Conservation (phyloP, 2,888 invertebrate species). For the Morpho helenor region DNA sequence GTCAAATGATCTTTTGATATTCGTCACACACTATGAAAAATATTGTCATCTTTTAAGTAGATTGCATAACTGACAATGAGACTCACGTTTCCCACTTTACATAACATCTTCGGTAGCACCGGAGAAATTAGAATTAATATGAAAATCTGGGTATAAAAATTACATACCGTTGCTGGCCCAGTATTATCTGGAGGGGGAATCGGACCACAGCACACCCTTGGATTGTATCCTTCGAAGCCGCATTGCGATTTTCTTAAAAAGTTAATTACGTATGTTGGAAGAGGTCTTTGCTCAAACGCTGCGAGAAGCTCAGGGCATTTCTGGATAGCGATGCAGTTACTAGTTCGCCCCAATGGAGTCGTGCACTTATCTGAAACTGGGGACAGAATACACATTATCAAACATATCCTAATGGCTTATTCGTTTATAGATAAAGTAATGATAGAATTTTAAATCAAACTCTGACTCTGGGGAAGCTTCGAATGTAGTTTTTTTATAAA, state of each 20-base stretch:
- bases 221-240: slow-evolving; percentile 67
- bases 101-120: no score
- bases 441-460: no score
- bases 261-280: slow-evolving; percentile 48
- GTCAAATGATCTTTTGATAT: no score
- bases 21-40: no score
- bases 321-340: slow-evolving; percentile 70
- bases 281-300: slow-evolving; percentile 58
- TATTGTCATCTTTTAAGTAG: no score
- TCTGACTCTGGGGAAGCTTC: no score
- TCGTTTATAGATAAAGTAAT: no score
- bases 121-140: no score
- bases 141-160: no score
- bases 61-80: no score
- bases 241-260: slow-evolving; percentile 76
- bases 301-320: slow-evolving; percentile 58
- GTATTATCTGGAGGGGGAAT: slow-evolving; percentile 34
- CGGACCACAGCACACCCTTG: slow-evolving; percentile 77
- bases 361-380: slow-evolving; percentile 53
- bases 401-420: neutral
- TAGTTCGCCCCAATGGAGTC: slow-evolving; percentile 63
- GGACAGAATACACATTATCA: neutral
- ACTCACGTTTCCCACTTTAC: no score
- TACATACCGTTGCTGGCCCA: slow-evolving; percentile 24
- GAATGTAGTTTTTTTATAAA: no score